Base-by-base conservation (phyloP, 2,797 vertebrate species). In the Crypturellus tataupa region DNA sequence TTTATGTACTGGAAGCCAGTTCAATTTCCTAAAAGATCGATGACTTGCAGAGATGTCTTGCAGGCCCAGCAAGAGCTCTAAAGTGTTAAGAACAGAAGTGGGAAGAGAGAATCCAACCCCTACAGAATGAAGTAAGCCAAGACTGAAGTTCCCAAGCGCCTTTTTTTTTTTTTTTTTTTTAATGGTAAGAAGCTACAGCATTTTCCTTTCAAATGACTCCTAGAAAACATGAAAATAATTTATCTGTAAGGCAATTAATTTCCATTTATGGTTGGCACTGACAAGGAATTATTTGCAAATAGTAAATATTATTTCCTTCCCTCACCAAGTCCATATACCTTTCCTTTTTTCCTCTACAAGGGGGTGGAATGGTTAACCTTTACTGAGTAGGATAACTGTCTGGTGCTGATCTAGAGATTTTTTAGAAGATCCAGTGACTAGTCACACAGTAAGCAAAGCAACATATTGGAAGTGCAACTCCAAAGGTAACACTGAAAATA, bases 351-450 rank as follows among this genome's bases (percentile, higher is more conserved):
- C 8, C 35, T 17, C 5, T 40, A 39, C 51, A 56, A 40, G 23
- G 8, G 15, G 24, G 6, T 60, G 8, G 67, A 81, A 76, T 4
- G 1, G 5, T 35, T 91, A 60, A 78, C 42, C 19, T 11, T 59
- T 70, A 18, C 10, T 42, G 11, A 87, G 18, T 35, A 47, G n/a
- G n/a, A 35, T 27, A 35, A 39, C 33, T 25, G 8, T 33, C 16
- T 58, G 9, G 12, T 29, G 7, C 11, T 14, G 73, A 40, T 10
- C 10, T 59, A 0, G 0, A 79, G n/a, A 58, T 29, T 37, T 71
- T 39, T 35, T 27, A 2, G 29, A 40, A 40, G 15, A 63, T 29
- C 44, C 35, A 71, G 23, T 12, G 15, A 10, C 7, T 17, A 81
- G 17, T 23, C 25, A 16, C 14, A 71, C 20, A 86, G 6, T 24